These are phyloP conservation scores for Meloe dianella DNA, from an alignment of 2,888 invertebrate species.

Conservation along the genomic window DNA sequence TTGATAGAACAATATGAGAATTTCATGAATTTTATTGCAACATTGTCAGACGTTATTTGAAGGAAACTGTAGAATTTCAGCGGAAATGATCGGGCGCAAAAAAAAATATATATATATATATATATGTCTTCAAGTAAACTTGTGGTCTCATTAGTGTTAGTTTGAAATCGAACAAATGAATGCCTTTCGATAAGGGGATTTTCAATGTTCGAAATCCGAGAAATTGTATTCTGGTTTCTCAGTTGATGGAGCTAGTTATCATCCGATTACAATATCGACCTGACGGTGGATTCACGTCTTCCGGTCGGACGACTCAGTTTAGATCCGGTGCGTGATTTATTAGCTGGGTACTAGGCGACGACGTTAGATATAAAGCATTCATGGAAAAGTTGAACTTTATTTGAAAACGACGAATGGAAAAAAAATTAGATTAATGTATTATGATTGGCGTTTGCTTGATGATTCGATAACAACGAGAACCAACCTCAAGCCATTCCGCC, in stretches of 20 bases:
- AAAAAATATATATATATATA: neutral
- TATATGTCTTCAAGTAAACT: neutral
- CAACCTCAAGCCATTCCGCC: neutral
- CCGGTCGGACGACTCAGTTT: slow-evolving; percentile 25
- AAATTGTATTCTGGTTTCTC: slow-evolving; percentile 15
- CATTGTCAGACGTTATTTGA: neutral
- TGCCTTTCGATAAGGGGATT: slow-evolving; percentile 2
- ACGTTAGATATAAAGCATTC: slow-evolving; percentile 3
- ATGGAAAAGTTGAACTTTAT: slow-evolving; percentile 4
- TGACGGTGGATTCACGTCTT: slow-evolving; percentile 31
- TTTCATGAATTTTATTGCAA: slow-evolving; percentile 1
- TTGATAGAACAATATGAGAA: neutral
- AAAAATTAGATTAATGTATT: slow-evolving; percentile 37
- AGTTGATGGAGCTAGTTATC: slow-evolving; percentile 32
- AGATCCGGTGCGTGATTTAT: slow-evolving; percentile 39
- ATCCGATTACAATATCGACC: slow-evolving; percentile 33
- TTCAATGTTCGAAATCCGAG: neutral
- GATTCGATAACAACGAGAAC: slow-evolving; percentile 30
- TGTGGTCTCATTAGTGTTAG: slow-evolving; percentile 6
- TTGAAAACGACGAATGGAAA: neutral
- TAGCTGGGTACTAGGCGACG: slow-evolving; percentile 24
- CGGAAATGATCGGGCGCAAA: neutral
- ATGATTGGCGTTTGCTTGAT: slow-evolving; percentile 49
- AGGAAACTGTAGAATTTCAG: neutral
- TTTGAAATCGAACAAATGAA: slow-evolving; percentile 1